Conservation (phyloP, 2,113 vertebrate genomes). For the Pangasianodon hypophthalmus region DNA sequence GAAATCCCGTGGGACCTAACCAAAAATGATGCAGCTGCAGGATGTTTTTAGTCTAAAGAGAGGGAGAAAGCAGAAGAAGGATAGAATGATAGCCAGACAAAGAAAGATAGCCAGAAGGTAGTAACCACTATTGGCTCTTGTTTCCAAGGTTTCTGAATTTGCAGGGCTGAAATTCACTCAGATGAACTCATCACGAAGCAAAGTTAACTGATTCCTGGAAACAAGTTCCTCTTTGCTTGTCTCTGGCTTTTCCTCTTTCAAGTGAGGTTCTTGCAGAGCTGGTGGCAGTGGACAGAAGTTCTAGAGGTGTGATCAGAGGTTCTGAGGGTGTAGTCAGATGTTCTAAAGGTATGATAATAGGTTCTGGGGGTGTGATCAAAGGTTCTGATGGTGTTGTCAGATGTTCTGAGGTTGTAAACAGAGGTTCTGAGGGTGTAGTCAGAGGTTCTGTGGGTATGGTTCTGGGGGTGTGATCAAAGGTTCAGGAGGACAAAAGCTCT, state of each 20-base stretch:
- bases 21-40: neutral
- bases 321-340: neutral
- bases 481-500: neutral
- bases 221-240: neutral
- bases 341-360: neutral
- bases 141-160: conserved; percentile 2
- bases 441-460: neutral
- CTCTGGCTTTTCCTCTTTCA: neutral
- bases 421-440: neutral
- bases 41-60: neutral
- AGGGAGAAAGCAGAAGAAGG: neutral
- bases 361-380: neutral
- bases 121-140: neutral
- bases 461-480: neutral
- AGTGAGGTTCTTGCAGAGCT: neutral
- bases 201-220: neutral
- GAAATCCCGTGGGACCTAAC: neutral
- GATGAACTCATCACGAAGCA: neutral
- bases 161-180: neutral
- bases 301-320: neutral
- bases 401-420: neutral
- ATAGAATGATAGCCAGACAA: conserved; percentile 8
- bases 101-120: neutral
- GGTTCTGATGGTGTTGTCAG: neutral
- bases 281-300: neutral